Percentiles rank a stretch among this genome's conserved stretches.
Conservation (phyloP, 2,797 vertebrate genomes). For the Uromys caudimaculatus region DNA sequence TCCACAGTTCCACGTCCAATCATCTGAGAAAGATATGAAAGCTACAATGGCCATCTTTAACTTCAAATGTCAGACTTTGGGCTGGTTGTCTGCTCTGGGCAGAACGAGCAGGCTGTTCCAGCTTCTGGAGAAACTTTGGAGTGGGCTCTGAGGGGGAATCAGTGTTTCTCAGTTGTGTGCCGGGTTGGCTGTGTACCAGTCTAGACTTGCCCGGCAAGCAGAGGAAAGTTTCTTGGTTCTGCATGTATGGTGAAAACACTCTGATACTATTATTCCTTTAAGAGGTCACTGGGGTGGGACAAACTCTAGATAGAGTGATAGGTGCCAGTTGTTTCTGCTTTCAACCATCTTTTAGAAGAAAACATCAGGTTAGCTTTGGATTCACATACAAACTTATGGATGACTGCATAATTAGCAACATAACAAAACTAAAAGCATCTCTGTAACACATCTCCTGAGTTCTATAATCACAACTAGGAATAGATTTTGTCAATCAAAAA, state of each 20-base stretch:
- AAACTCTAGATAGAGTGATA: background rate
- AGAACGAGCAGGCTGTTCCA: background rate
- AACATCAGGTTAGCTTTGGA: background rate
- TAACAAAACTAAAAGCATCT: background rate
- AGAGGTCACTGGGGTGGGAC: background rate
- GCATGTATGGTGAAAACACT: background rate
- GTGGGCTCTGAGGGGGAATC: background rate
- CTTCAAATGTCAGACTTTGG: background rate
- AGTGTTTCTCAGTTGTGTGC: background rate
- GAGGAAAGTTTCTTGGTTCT: background rate
- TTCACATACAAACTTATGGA: background rate
- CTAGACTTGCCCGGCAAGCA: background rate
- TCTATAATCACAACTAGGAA: background rate
- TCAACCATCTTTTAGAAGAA: background rate
- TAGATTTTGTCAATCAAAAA: background rate
- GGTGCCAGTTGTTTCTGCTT: background rate
- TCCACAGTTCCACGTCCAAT: background rate
- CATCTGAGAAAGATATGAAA: background rate
- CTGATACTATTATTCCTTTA: background rate
- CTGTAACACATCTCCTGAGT: background rate
- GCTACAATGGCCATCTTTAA: background rate
- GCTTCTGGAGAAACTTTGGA: background rate
- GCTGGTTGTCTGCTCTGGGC: background rate
- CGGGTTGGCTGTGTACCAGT: too few species aligned
- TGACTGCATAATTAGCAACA: background rate